phyloP scores from a whole-genome alignment of 2,113 vertebrate species.

The Thunnus maccoyii region DNA sequence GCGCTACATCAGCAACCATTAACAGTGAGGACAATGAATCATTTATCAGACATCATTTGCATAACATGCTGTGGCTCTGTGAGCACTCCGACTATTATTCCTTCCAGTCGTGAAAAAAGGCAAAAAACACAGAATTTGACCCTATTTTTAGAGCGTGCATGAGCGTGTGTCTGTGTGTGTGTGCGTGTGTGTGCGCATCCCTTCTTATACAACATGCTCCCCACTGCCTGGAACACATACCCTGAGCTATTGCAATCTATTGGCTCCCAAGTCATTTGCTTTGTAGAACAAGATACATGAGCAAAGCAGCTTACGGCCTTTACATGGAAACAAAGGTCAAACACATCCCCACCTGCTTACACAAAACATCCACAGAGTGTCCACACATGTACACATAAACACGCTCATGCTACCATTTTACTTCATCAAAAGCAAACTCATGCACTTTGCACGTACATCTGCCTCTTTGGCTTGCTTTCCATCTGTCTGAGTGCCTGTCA shows the following conservation, averaged over 20 bases:
- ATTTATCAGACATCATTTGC: slow-evolving; percentile 65
- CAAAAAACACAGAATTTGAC: slow-evolving; percentile 18
- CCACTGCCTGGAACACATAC: slow-evolving; percentile 2
- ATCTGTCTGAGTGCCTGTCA: slow-evolving; percentile 36
- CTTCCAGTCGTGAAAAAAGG: slow-evolving; percentile 36
- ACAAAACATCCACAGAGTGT: slow-evolving; percentile 4
- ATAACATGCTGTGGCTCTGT: slow-evolving; percentile 50
- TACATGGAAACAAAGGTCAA: slow-evolving; percentile 64
- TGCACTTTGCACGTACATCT: slow-evolving; percentile 9
- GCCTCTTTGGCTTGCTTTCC: slow-evolving; percentile 23
- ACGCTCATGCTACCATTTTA: slow-evolving; percentile 21
- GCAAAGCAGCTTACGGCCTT: slow-evolving; percentile 67
- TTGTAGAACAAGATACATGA: slow-evolving; percentile 49
- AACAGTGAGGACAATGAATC: slow-evolving; percentile 58
- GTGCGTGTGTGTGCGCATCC: neutral
- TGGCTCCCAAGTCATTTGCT: slow-evolving; percentile 20
- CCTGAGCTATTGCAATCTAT: slow-evolving; percentile 27
- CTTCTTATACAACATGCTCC: slow-evolving; percentile 27
- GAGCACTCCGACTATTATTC: slow-evolving; percentile 53
- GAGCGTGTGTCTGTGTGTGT: neutral
- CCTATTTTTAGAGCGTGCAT: neutral
- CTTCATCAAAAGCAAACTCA: slow-evolving; percentile 52
- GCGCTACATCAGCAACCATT: slow-evolving; percentile 49
- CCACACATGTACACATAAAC: slow-evolving; percentile 19
- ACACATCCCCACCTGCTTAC: slow-evolving; percentile 38